A percentile compares a stretch with the other conserved stretches of the same genome.
phyloP scores from a whole-genome alignment of 2,797 vertebrate species.

The Leptoclinus maculatus region DNA sequence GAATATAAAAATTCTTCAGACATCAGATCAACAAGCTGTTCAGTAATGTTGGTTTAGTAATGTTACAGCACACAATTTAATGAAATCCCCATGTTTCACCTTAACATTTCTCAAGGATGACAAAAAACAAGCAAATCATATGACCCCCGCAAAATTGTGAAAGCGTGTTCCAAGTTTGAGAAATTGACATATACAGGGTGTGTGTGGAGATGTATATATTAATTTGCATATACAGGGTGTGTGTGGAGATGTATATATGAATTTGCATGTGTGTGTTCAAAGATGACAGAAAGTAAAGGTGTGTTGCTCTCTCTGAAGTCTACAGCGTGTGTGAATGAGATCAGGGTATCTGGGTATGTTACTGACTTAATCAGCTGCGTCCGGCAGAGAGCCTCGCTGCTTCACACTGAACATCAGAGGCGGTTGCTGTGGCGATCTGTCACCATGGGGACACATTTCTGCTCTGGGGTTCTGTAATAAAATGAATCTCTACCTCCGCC shows the following conservation, averaged over 20 bases:
- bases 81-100: not conserved
- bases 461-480: constrained; percentile 60
- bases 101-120: not conserved
- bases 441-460: constrained; percentile 64
- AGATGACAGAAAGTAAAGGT: constrained; percentile 7
- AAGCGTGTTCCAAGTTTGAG: not conserved
- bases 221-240: not conserved
- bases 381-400: constrained; percentile 47
- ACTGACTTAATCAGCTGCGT: constrained; percentile 62
- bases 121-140: not conserved
- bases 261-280: not conserved
- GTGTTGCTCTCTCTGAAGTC: not conserved
- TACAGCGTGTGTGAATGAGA: constrained; percentile 12
- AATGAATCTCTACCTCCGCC: constrained; percentile 49
- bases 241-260: not conserved
- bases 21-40: not conserved
- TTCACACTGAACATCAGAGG: constrained; percentile 60
- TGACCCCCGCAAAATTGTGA: not conserved
- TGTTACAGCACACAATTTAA: not conserved
- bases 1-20: too few relatives aligned
- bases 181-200: not conserved
- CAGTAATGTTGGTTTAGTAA: not conserved
- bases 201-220: not conserved
- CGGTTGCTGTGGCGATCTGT: constrained; percentile 69
- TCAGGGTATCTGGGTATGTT: constrained; percentile 39